Base-by-base conservation (phyloP, 92 coral and sea anemone species). In the Epizoanthus fatuus region DNA sequence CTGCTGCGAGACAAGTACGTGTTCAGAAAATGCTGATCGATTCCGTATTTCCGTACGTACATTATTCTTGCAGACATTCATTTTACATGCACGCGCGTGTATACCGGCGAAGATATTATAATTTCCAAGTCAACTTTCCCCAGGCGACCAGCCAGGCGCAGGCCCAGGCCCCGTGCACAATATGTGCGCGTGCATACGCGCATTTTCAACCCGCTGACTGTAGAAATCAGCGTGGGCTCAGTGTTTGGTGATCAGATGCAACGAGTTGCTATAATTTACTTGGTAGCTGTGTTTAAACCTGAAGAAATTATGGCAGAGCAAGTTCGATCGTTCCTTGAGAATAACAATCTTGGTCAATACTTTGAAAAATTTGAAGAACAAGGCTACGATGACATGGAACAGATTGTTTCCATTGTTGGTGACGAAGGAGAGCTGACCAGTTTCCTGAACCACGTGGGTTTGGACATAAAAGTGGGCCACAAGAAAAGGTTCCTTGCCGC, bases 381-480 rank as follows among this genome's bases (percentile, higher is more conserved):
- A 73, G 88, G 88, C 45, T 84, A 84, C 67, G 88, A 84, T 58
- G 88, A 73, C 35, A 72, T 84, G 81, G 58, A 84, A 57, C 88
- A 84, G 67, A 84, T 84, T 58, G 38, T 84, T 72, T 84, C 74
- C 57, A 73, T 84, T 55, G 63, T 81, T 39, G 20, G 59, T 72
- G 67, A 72, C 72, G 42, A 78, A 9, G 14, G 20, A 19, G 88
- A 84, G 62, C 73, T 74, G 64, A 16, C 63, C 44, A 72, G 88
- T 59, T 49, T 84, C 25, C 75, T 84, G 62, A 72, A 84, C 57
- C 72, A 84, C 42, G 88, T 84, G 45, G 88, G 72, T 45, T 35
- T 84, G 15, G 63, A 70, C 32, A 25, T 53, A 71, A 83, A 83
- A 38, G 80, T 62, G 22, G 88, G 81, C 45, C 81, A 72, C 47